Conservation (phyloP, 2,888 invertebrate species). For the Pilophorus perplexus region DNA sequence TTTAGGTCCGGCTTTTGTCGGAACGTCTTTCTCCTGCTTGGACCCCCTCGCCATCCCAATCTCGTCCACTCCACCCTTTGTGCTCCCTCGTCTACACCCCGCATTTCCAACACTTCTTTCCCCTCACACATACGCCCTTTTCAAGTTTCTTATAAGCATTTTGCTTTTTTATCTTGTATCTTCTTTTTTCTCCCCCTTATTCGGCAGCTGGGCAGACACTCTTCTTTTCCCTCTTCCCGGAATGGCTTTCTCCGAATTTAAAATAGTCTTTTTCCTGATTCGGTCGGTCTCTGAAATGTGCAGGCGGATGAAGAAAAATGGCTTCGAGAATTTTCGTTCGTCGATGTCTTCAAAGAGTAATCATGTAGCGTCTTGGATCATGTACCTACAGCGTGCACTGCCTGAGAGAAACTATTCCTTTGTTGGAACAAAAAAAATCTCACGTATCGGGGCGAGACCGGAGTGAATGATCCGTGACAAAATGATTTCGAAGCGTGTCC, state of each 20-base stretch:
- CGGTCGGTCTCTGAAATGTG: neutral
- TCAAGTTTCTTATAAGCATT: neutral
- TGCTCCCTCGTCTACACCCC: neutral
- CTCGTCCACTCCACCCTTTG: neutral
- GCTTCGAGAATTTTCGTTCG: no score
- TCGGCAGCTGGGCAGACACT: neutral
- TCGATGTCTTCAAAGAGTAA: no score
- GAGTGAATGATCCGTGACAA: conserved; percentile 23
- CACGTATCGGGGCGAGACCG: neutral
- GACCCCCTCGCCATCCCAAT: neutral
- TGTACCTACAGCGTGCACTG: no score
- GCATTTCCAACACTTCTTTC: neutral
- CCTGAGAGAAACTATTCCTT: conserved; percentile 7
- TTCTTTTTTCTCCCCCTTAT: neutral
- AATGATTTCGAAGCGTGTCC: conserved; percentile 5
- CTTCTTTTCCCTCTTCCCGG: conserved; percentile 3
- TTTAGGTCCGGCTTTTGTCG: conserved; percentile 33
- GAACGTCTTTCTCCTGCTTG: neutral
- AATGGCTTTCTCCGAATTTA: neutral
- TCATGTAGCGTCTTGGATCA: no score
- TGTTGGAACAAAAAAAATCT: neutral
- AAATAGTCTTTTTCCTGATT: neutral
- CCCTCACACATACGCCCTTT: conserved; percentile 7
- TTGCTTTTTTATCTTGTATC: neutral
- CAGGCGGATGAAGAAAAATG: no score